Evolutionary conservation across 2,113 vertebrate species (phyloP).

Genomic region (Embiotoca jacksoni): DNA sequence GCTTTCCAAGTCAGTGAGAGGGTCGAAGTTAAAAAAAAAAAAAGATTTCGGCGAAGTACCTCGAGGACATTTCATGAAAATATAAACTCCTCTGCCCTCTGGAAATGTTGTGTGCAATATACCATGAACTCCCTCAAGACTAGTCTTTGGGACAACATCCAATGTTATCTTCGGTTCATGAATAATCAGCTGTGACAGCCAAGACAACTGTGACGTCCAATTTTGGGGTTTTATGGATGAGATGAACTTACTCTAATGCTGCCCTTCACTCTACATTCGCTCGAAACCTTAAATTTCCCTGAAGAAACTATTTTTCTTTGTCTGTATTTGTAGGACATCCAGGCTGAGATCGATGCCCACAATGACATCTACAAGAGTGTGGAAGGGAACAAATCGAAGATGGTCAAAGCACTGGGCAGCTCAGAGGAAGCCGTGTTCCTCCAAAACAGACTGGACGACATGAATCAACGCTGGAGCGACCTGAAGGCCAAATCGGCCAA

Average conservation of each 20-base stretch:
- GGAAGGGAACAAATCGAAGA: slow-evolving; percentile 95
- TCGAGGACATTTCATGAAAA: slow-evolving; percentile 45
- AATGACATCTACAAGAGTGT: slow-evolving; percentile 99
- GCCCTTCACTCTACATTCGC: slow-evolving; percentile 1
- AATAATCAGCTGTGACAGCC: slow-evolving; percentile 35
- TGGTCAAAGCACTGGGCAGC: slow-evolving; percentile 96
- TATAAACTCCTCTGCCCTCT: slow-evolving; percentile 44
- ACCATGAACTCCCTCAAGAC: slow-evolving; percentile 38
- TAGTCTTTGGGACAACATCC: slow-evolving; percentile 17
- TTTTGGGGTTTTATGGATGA: slow-evolving; percentile 12
- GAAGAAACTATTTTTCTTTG: slow-evolving; percentile 9
- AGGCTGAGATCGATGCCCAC: slow-evolving; percentile 98
- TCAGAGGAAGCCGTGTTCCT: slow-evolving; percentile 94
- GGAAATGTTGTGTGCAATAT: slow-evolving; percentile 41
- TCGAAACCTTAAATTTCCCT: not conserved
- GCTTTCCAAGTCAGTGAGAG: slow-evolving; percentile 33
- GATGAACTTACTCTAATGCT: slow-evolving; percentile 9
- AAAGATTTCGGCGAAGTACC: slow-evolving; percentile 40
- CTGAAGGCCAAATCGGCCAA: slow-evolving; percentile 94
- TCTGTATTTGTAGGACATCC: slow-evolving; percentile 90
- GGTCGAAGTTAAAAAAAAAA: slow-evolving; percentile 41
- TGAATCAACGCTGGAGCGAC: slow-evolving; percentile 99
- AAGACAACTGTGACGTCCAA: slow-evolving; percentile 32
- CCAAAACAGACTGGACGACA: slow-evolving; percentile 96
- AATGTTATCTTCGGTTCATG: slow-evolving; percentile 12